Percentiles rank a stretch among this genome's conserved stretches.
phyloP scores from a whole-genome alignment of 2,113 vertebrate genomes.

The Oreocharis arfaki region DNA sequence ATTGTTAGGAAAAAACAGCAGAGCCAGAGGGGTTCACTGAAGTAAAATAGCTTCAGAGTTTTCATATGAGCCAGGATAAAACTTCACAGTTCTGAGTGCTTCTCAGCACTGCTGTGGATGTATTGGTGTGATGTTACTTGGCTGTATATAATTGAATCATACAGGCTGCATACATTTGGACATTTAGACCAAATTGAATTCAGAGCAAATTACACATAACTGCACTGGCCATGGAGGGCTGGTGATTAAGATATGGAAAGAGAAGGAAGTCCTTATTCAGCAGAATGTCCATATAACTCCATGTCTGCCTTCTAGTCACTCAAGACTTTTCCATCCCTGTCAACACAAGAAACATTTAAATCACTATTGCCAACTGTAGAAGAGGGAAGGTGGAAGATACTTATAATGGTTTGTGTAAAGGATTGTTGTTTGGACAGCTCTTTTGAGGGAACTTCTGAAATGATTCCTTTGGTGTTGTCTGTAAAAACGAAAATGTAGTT shows the following conservation, averaged over 20 bases:
- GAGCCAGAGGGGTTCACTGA: neutral
- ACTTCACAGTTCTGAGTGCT: neutral
- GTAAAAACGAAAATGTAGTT: neutral
- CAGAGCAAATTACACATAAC: accelerated
- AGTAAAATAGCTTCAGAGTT: neutral
- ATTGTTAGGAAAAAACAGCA: neutral
- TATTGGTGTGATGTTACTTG: neutral
- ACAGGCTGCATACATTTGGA: neutral
- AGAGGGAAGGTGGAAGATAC: neutral
- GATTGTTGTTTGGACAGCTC: neutral
- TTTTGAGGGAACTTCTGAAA: neutral
- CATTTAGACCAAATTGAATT: neutral
- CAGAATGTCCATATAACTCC: neutral
- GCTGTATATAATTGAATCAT: neutral
- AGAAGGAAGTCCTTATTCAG: neutral
- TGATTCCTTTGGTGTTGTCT: neutral
- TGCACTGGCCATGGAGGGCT: neutral
- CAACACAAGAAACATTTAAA: neutral
- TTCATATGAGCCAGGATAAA: neutral
- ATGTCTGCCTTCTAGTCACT: neutral
- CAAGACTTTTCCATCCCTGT: neutral
- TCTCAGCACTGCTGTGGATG: neutral
- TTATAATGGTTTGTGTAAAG: neutral
- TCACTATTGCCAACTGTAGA: neutral
- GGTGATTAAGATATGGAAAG: neutral